A percentile compares a stretch with the other conserved stretches of the same genome.
Conservation (phyloP, 1,140 invertebrate species). For the Panagrolaimus sp. region DNA sequence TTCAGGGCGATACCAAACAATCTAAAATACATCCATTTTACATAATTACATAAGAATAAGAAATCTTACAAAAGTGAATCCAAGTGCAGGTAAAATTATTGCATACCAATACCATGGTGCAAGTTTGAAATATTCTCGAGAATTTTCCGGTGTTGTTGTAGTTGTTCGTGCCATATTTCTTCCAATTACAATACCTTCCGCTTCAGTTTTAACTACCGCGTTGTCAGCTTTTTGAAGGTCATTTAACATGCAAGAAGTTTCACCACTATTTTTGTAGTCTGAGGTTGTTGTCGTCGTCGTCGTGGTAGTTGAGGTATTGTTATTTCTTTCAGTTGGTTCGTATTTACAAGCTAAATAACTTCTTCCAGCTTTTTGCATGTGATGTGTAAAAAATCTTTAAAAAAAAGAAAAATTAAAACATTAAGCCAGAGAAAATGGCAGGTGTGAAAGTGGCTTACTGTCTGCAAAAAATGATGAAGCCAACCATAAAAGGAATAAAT, state of each 20-base stretch:
- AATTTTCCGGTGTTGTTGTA: neutral
- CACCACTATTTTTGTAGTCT: neutral
- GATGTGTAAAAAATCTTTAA: neutral
- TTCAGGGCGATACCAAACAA: constrained; percentile 37
- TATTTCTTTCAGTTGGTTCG: constrained; percentile 23
- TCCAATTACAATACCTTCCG: too few species aligned
- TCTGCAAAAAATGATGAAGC: neutral
- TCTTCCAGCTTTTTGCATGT: constrained; percentile 38
- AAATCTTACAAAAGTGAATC: constrained; percentile 29
- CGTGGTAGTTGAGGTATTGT: neutral
- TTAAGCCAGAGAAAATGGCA: neutral
- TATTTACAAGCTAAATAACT: constrained; percentile 47
- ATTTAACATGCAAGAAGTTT: neutral
- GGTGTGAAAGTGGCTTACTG: too few species aligned
- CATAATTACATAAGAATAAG: neutral
- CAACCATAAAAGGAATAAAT: constrained; percentile 45
- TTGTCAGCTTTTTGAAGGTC: constrained; percentile 1
- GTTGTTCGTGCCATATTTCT: too few species aligned
- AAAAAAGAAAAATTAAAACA: neutral
- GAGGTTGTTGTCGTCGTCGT: neutral
- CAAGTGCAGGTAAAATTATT: constrained; percentile 26
- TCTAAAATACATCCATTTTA: constrained; percentile 18
- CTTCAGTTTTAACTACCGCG: neutral
- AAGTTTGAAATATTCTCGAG: constrained; percentile 23
- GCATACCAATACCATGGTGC: constrained; percentile 30